Conservation (phyloP, 2,888 invertebrate genomes). For the Nysson spinosus region DNA sequence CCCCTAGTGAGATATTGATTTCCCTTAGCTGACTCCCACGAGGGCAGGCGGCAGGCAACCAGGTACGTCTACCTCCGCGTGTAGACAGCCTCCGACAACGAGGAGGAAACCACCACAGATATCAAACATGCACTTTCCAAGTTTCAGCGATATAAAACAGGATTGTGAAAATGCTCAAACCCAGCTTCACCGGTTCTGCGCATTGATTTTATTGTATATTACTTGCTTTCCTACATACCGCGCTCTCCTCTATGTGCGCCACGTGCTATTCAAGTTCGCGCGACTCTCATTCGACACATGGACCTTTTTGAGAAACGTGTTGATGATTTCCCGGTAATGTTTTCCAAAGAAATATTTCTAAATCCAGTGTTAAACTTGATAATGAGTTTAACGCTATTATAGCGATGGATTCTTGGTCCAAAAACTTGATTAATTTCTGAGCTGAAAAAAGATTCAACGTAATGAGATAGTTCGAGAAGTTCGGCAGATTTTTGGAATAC, state of each 20-base stretch:
- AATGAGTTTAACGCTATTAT: too few species aligned
- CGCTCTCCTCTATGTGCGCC: conserved; percentile 37
- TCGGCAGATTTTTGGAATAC: too few species aligned
- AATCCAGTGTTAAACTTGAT: too few species aligned
- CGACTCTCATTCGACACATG: conserved; percentile 4
- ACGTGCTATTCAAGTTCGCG: conserved; percentile 50
- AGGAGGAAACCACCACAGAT: conserved; percentile 50
- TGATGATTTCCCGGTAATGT: too few species aligned
- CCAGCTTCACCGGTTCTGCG: too few species aligned
- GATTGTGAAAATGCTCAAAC: too few species aligned
- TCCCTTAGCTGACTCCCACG: conserved; percentile 77
- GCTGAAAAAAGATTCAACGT: too few species aligned
- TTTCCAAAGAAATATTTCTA: too few species aligned
- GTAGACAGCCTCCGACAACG: conserved; percentile 65
- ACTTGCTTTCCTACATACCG: conserved; percentile 21
- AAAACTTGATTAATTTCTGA: too few species aligned
- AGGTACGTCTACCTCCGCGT: conserved; percentile 64
- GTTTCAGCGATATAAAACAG: conserved; percentile 27
- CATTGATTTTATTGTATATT: conserved; percentile 12
- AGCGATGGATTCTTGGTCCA: too few species aligned
- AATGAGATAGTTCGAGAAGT: too few species aligned
- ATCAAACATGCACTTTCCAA: conserved; percentile 38
- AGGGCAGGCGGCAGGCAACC: conserved; percentile 69
- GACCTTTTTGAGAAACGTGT: conserved; percentile 1
- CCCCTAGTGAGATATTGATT: conserved; percentile 77